phyloP scores from a whole-genome alignment of 1,140 invertebrate species.

The Hyles vespertilio region DNA sequence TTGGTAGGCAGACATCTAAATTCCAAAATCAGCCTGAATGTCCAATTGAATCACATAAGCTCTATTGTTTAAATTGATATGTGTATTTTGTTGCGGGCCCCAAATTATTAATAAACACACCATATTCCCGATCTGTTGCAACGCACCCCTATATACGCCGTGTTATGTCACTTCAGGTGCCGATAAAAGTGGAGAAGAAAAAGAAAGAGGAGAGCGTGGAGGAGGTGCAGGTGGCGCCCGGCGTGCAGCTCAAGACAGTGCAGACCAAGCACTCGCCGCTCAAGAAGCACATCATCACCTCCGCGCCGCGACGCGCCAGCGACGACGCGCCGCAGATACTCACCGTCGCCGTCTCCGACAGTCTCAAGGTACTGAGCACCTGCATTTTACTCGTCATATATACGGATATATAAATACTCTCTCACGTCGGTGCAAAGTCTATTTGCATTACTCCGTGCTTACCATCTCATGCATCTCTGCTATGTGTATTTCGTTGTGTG shows the following conservation, averaged over 20 bases:
- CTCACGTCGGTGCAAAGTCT: no score
- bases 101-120: no score
- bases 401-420: no score
- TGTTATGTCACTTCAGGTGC: neutral
- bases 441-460: no score
- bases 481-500: conserved; percentile 5
- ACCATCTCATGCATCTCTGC: neutral
- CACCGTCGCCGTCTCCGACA: conserved; percentile 64
- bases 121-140: no score
- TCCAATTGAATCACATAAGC: no score
- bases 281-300: conserved; percentile 59
- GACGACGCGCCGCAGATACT: conserved; percentile 49
- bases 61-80: no score
- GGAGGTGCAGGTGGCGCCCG: conserved; percentile 34
- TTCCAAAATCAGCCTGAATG: no score
- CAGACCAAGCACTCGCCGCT: conserved; percentile 47
- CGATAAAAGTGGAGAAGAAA: conserved; percentile 38
- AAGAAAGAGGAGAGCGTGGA: conserved; percentile 34
- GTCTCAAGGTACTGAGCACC: conserved; percentile 42
- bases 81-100: no score
- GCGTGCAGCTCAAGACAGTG: conserved; percentile 43
- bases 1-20: no score
- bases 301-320: conserved; percentile 19
- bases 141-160: neutral
- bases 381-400: no score